Base-by-base conservation (phyloP, 37 sponge, comb jelly and placozoan species). In the Hexactinellida sp. region DNA sequence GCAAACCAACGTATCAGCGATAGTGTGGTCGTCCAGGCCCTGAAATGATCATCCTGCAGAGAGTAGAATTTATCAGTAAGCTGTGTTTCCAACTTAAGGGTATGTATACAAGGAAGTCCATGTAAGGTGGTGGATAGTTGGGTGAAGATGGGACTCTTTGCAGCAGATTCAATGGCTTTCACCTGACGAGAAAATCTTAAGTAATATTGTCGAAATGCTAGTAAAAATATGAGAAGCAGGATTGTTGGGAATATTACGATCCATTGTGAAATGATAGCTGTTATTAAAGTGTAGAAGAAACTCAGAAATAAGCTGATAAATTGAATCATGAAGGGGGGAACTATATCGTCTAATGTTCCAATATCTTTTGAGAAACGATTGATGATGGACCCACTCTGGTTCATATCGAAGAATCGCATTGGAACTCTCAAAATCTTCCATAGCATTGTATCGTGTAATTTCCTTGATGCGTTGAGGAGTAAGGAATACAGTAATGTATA, bases 51-150 rank as follows among this genome's bases (percentile, higher is more conserved):
- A 25, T 63, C 28, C 30, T 63, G 76, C 19, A 25, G 13, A 1
- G 76, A 63, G 13, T 63, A 63, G 30, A 63, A 63, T 28, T 63
- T 63, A n/a, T 63, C 30, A 7, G 30, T 63, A n/a, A 63, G 34
- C 76, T 63, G 76, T 25, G 25, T 5, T 63, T 63, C 32, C 30
- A 63, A n/a, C 13, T 63, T 7, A 3, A 63, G 76, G 30, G 76
- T 63, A n/a, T 63, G 76, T 10, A 63, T 63, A 28, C 76, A 63
- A 63, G 76, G 76, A 10, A 63, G 76, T 21, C 76, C 76, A 63
- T 63, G 25, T 28, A 63, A 23, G 13, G 76, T 63, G 3, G 76
- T 63, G 25, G 34, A 28, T 7, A 63, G 3, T 3, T 63, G 76
- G 76, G 32, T 63, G 21, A 63, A n/a, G 34, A 63, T 63, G 34